These are phyloP conservation scores for Pterocles orientalis DNA, from an alignment of 2,113 vertebrate genomes.

Conservation along the genomic window DNA sequence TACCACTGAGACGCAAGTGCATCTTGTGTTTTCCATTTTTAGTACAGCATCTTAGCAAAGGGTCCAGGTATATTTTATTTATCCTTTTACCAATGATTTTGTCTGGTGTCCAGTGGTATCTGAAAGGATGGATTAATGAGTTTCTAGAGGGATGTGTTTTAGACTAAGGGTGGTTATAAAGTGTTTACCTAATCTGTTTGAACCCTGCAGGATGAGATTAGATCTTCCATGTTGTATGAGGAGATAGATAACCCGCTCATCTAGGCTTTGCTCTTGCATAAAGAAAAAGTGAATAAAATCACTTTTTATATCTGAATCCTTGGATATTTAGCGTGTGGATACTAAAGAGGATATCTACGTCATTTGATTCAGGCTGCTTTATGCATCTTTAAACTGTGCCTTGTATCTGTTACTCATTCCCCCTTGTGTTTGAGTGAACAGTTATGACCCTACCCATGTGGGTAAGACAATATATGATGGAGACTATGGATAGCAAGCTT, in stretches of 20 bases:
- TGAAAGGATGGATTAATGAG: not conserved
- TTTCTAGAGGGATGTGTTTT: not conserved
- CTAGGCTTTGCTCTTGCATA: not conserved
- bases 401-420: not conserved
- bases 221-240: not conserved
- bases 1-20: not conserved
- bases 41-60: not conserved
- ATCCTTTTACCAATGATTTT: not conserved
- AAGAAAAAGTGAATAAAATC: not conserved
- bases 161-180: not conserved
- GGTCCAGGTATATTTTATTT: not conserved
- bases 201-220: not conserved
- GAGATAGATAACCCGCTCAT: not conserved
- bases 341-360: not conserved
- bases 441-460: not conserved
- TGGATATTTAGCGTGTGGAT: not conserved
- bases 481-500: not conserved
- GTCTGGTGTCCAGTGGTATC: not conserved
- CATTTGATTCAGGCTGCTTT: not conserved
- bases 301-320: not conserved
- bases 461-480: not conserved
- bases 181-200: not conserved
- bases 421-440: not conserved
- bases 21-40: not conserved
- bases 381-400: not conserved